Conservation (phyloP, 2,797 vertebrate genomes). For the Phoxinus dragarum region DNA sequence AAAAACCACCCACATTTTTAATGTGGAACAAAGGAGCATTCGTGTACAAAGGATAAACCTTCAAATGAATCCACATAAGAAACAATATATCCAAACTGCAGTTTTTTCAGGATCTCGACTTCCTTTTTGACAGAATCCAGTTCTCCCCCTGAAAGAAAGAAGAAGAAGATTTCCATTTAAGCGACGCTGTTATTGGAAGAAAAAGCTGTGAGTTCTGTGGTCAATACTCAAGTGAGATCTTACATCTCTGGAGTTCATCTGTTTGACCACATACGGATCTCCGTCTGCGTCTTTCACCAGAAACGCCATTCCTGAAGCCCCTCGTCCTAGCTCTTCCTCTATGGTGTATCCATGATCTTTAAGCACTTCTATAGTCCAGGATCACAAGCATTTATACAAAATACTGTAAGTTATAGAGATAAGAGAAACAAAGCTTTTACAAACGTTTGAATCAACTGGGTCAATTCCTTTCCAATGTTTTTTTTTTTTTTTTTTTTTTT, state of each 20-base stretch:
- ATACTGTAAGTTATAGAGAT: not conserved
- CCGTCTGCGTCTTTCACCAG: not conserved
- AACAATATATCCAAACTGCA: not conserved
- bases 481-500: too few relatives aligned
- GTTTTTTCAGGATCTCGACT: not conserved
- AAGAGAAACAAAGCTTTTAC: not conserved
- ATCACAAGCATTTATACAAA: not conserved
- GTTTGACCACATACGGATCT: not conserved
- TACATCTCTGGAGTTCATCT: constrained; percentile 6
- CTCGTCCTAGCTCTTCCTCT: not conserved
- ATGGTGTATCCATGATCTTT: constrained; percentile 2
- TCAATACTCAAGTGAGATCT: not conserved
- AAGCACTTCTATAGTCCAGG: not conserved
- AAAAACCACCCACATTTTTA: not conserved
- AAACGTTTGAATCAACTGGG: not conserved
- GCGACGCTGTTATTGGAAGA: not conserved
- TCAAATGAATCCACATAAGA: not conserved
- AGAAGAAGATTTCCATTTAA: not conserved
- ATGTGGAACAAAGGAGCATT: not conserved
- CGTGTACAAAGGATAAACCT: not conserved
- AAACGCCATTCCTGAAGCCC: not conserved
- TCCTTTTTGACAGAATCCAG: not conserved
- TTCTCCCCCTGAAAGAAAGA: accelerated
- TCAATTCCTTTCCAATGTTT: too few relatives aligned
- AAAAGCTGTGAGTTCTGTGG: not conserved